Conservation (phyloP, 2,113 vertebrate genomes). For the Nothoprocta perdicaria region DNA sequence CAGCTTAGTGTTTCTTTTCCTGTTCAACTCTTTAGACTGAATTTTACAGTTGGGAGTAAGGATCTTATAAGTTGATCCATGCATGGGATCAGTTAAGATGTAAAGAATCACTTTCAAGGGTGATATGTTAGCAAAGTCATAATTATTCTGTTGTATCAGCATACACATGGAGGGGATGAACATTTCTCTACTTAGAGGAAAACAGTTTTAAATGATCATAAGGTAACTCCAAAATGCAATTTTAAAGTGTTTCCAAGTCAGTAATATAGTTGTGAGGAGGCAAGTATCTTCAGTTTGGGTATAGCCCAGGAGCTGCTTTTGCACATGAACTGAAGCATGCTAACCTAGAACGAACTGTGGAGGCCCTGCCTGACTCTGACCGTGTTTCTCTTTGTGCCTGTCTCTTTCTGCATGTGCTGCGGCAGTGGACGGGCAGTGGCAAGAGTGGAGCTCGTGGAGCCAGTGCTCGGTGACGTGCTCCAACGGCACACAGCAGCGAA, state of each 20-base stretch:
- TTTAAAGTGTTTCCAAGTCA: not conserved
- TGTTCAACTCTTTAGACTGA: not conserved
- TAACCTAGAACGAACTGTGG: fast-evolving
- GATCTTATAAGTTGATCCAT: not conserved
- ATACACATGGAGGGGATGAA: not conserved
- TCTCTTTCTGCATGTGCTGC: constrained; percentile 42
- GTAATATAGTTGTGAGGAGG: not conserved
- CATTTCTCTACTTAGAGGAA: not conserved
- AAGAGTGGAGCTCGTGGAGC: constrained; percentile 98
- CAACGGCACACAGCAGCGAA: constrained; percentile 97
- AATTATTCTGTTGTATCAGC: not conserved
- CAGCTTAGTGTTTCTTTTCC: not conserved
- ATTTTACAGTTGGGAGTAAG: not conserved
- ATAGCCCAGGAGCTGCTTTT: fast-evolving
- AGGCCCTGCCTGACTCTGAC: not conserved
- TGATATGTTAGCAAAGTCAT: fast-evolving
- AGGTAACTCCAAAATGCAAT: not conserved
- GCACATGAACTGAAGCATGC: not conserved
- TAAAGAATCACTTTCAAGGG: not conserved
- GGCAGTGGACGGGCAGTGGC: constrained; percentile 98
- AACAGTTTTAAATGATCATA: not conserved
- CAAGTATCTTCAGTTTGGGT: not conserved
- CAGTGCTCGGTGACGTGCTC: constrained; percentile 98
- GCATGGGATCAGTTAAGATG: not conserved
- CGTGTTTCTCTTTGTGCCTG: constrained; percentile 49